Evolutionary conservation across 2,113 vertebrate species (phyloP).

Genomic region (Promerops cafer): DNA sequence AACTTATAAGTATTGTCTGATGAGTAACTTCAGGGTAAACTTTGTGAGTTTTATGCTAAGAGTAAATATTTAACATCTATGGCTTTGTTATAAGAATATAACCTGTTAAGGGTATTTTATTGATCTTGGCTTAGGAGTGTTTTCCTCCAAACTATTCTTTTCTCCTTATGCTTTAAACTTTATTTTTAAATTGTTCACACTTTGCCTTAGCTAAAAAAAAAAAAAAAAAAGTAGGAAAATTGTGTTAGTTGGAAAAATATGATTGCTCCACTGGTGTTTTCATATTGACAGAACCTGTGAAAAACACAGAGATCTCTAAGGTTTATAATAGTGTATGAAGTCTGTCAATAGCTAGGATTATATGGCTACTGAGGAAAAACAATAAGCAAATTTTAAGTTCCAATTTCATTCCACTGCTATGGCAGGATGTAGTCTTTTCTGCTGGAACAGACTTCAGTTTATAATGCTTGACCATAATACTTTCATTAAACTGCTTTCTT

Average conservation of each 20-base stretch:
- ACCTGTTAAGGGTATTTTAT: not conserved
- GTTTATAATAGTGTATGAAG: not conserved
- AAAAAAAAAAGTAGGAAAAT: not conserved
- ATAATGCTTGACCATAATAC: not conserved
- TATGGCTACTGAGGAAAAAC: not conserved
- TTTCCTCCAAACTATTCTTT: not conserved
- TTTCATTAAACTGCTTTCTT: not conserved
- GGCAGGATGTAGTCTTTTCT: not conserved
- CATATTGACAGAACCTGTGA: not conserved
- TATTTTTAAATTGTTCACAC: not conserved
- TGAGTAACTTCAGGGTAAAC: not conserved
- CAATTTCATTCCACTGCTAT: not conserved
- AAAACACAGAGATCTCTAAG: not conserved
- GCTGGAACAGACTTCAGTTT: not conserved
- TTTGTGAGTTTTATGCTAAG: not conserved
- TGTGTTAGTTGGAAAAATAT: not conserved
- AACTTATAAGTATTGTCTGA: not conserved
- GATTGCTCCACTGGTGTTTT: not conserved
- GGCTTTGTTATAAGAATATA: not conserved
- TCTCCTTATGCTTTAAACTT: not conserved
- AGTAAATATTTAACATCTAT: not conserved
- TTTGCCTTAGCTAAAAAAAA: not conserved
- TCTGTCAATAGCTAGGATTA: not conserved
- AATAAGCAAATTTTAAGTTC: not conserved
- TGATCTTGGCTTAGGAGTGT: not conserved